Evolutionary conservation across 2,888 invertebrate genomes (phyloP), one percentile per base, ranked within the genome.

Genomic region (Parnassius orleans): DNA sequence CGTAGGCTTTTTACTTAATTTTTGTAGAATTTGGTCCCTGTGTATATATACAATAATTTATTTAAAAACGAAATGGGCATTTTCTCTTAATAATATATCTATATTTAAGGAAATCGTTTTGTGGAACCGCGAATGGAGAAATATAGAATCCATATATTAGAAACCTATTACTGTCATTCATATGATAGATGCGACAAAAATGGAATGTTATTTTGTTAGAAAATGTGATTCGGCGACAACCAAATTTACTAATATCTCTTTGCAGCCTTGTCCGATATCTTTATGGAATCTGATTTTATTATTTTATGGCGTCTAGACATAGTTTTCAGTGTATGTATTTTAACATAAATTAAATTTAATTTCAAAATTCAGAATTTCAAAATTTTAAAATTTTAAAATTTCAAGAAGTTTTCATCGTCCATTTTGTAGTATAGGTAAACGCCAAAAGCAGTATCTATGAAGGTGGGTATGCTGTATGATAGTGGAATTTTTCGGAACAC

Each of bases 131-230:
- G 10, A 33, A 61, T 57, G 47, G 42, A 53, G 10, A 53, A 57
- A 42, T 61, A 11, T 42, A 42, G 57, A 57, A 61, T 48, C 53
- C 57, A 53, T 61, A 61, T 46, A 61, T 61, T 52, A 53, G 44
- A 62, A 53, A 62, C 57, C 62, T 62, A 53, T 58, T 58, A 62
- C 62, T 62, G 62, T 62, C 62, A 62, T 53, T 43, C 12, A 54
- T 50, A 58, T 62, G 62, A 62, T 62, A 50, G 58, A 62, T 57
- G 62, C 10, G 51, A 54, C 57, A 53, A 41, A 54, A 57, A 53
- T 57, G 57, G 57, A 57, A 62, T 57, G 24, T 15, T 51, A 54
- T 62, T 58, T 57, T 54, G 24, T 57, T 42, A 53, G 47, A 61
- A 57, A 53, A 14, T 48, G 57, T 57, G 61, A 61, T 61, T 52